phyloP scores from a whole-genome alignment of 2,888 invertebrate species.

The Phyto melanocephala region DNA sequence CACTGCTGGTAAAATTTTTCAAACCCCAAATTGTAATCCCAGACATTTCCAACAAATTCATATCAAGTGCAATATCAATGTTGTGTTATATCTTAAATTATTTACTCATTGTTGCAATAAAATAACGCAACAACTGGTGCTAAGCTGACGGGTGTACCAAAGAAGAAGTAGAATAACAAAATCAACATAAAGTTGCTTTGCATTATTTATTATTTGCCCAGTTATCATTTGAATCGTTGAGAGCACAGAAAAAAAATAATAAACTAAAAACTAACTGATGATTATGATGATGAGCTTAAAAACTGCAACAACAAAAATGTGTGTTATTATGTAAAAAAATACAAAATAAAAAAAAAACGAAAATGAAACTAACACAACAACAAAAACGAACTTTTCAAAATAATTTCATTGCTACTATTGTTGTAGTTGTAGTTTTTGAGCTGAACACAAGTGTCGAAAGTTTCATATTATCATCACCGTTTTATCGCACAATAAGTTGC shows the following conservation, averaged over 20 bases:
- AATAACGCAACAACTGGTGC: constrained; percentile 24
- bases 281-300: constrained; percentile 54
- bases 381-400: constrained; percentile 25
- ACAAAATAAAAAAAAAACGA: neutral
- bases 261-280: constrained; percentile 36
- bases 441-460: constrained; percentile 56
- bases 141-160: neutral
- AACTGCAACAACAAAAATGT: constrained; percentile 26
- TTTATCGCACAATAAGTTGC: constrained; percentile 46
- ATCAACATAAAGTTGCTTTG: constrained; percentile 25
- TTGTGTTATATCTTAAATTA: constrained; percentile 10
- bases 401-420: constrained; percentile 15
- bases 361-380: constrained; percentile 10
- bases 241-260: neutral
- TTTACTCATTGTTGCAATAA: neutral
- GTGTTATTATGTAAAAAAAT: constrained; percentile 7
- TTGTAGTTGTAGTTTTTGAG: constrained; percentile 25
- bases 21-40: neutral
- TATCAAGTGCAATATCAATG: neutral
- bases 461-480: constrained; percentile 49
- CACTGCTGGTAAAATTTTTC: neutral
- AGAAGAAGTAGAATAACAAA: neutral
- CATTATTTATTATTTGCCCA: constrained; percentile 55
- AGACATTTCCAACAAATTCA: constrained; percentile 4
- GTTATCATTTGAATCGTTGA: constrained; percentile 50